Base-by-base conservation (phyloP, 1,140 invertebrate genomes). In the Eurosta solidaginis region DNA sequence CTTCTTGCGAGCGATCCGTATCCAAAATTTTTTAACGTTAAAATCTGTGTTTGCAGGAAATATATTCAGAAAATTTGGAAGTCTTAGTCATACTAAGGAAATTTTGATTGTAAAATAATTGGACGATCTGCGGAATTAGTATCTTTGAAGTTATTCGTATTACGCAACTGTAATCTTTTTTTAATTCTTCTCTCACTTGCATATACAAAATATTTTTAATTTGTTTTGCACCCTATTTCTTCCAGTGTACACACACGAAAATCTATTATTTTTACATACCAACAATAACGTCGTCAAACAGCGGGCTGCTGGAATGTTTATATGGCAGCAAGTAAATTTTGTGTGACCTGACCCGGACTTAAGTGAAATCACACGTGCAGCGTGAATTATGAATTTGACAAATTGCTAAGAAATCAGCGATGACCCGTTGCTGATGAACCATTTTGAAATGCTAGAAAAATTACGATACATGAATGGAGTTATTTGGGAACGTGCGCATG, bases 361-460 rank as follows among this genome's bases (percentile, higher is more conserved):
- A 74, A 45, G 73, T 74, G 73, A 47, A 74, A 74, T 54, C 52
- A 36, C 79, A 78, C 80, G 80, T 82, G 81, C 80, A 78, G 82
- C 77, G 68, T 59, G 59, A 83, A 81, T 81, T 85, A 84, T 84
- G 79, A 83, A 84, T 84, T 82, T 84, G 84, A 85, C 84, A 85
- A 85, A 85, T 85, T 82, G 80, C 84, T 78, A 77, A 80, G 80
- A 79, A 82, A 80, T 79, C 82, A 79, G 82, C 80, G 77, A 77
- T 81, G 79, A 80, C 80, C 81, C 27, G 49, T 45, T 74, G 78
- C 68, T 76, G 79, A 82, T 83, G 81, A 76, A 76, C 75, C 49
- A 49, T 22, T 45, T 68, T 68, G 12, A 40, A 68, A 68, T 40
- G 59, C 33, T 68, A 40, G 0, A 36, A 40, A 9, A 40, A 68